Conservation (phyloP, 2,797 vertebrate species). For the Halcyon leucocephala region DNA sequence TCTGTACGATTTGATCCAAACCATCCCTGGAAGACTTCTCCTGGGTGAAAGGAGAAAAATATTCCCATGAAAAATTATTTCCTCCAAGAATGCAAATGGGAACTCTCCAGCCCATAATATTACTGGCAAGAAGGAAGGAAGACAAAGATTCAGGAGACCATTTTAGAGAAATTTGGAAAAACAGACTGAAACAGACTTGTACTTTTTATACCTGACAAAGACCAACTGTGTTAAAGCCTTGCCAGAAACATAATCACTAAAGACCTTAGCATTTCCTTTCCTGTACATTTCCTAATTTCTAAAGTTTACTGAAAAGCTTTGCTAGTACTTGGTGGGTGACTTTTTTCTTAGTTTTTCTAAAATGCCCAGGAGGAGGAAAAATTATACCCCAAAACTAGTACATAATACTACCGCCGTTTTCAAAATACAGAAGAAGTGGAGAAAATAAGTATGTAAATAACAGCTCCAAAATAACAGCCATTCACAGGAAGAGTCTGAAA, state of each 20-base stretch:
- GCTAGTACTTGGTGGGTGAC: not conserved
- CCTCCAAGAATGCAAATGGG: slow-evolving; percentile 31
- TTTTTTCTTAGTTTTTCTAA: not conserved
- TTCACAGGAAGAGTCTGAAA: not conserved
- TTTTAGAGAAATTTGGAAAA: not conserved
- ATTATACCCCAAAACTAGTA: not conserved
- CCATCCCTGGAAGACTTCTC: slow-evolving; percentile 15
- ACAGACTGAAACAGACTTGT: not conserved
- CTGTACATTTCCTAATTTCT: not conserved
- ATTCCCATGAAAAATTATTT: slow-evolving; percentile 42
- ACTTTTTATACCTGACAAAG: not conserved
- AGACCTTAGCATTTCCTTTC: not conserved
- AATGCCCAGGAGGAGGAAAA: not conserved
- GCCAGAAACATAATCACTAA: not conserved
- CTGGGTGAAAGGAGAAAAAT: slow-evolving; percentile 10
- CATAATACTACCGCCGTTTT: not conserved
- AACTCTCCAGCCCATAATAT: slow-evolving; percentile 20
- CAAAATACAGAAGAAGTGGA: not conserved
- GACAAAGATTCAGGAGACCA: not conserved
- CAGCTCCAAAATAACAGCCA: not conserved
- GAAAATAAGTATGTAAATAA: not conserved
- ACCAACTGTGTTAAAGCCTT: not conserved
- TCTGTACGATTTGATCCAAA: slow-evolving; percentile 23
- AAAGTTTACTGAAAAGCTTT: not conserved
- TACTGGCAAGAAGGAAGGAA: not conserved